Base-by-base conservation (phyloP, 2,113 vertebrate species). In the Oxygymnocypris stewartii region DNA sequence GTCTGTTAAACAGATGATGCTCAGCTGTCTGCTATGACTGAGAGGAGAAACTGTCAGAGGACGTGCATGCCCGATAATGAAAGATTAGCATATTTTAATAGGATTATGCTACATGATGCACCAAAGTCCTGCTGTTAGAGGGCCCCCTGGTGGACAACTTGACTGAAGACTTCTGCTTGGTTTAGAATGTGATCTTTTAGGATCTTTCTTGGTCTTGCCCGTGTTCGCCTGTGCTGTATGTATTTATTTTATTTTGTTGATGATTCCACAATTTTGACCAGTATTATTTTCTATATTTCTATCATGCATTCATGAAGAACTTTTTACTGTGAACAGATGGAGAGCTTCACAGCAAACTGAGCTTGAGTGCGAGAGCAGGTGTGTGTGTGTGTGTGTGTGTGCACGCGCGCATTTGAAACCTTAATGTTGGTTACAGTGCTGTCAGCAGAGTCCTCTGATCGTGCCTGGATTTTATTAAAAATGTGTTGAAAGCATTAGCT, bases 351-450 rank as follows among this genome's bases (percentile, higher is more conserved):
- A 10, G 20, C 49, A 12, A 78, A 78, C 76, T 78, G 49, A 54
- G 76, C 76, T 77, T 51, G 18, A 28, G 47, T 54, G 75, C 8
- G 47, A 47, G 42, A 47, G 73, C 11, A 49, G 42, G 40, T 75
- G 73, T 67, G 63, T 40, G 67, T 71, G 73, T 73, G 69, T n/a
- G n/a, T n/a, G n/a, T n/a, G n/a, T 67, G 63, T 74, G 71, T 74
- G 40, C 51, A 3, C 35, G 65, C 35, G 4, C 35, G 25, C 1
- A 1, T 54, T 78, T 12, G 44, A 78, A 47, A 76, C 42, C 13
- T 28, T 54, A 78, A 31, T 78, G 47, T 78, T 78, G 76, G 76
- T 78, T 78, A 25, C 25, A 54, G 76, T 28, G 18, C 74, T 76
- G 47, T 78, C 76, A 78, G 76, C 76, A 78, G 47, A 54, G 76